phyloP scores from a whole-genome alignment of 2,113 vertebrate species.

The Pelecanoides urinatrix region DNA sequence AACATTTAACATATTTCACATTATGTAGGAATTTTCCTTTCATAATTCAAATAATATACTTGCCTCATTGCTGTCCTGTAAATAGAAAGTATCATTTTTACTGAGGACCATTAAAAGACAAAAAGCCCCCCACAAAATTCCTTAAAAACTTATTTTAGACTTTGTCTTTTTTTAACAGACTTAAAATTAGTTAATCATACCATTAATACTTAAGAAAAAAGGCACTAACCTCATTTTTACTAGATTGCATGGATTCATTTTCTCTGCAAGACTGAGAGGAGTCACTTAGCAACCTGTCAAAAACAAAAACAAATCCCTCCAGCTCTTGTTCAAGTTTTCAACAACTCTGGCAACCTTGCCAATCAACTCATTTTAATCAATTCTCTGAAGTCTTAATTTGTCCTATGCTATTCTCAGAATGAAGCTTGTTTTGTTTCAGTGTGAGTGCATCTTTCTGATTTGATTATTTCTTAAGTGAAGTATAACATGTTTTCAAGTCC shows the following conservation, averaged over 20 bases:
- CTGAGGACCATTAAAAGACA: not conserved
- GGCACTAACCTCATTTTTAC: conserved; percentile 87
- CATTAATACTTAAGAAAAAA: not conserved
- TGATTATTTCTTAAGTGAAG: not conserved
- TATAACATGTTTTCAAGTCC: not conserved
- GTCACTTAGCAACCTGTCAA: conserved; percentile 86
- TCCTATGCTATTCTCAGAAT: not conserved
- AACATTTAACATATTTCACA: not conserved
- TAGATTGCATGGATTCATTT: conserved; percentile 80
- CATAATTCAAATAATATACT: conserved; percentile 31
- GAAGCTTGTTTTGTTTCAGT: not conserved
- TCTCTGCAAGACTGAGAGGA: conserved; percentile 82
- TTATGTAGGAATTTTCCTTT: conserved; percentile 1
- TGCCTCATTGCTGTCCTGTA: conserved; percentile 73
- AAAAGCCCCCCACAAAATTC: not conserved
- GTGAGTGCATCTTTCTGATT: not conserved
- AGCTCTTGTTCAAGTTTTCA: conserved; percentile 55
- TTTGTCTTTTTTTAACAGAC: not conserved
- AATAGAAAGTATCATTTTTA: conserved; percentile 40
- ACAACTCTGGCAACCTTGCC: conserved; percentile 15
- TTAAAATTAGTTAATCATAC: not conserved
- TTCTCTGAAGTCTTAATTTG: conserved; percentile 7
- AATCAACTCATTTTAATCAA: conserved; percentile 21
- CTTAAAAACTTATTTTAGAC: not conserved
- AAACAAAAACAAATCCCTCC: conserved; percentile 51